Base-by-base conservation (phyloP, 2,888 invertebrate species). In the Heliconius ismenius region DNA sequence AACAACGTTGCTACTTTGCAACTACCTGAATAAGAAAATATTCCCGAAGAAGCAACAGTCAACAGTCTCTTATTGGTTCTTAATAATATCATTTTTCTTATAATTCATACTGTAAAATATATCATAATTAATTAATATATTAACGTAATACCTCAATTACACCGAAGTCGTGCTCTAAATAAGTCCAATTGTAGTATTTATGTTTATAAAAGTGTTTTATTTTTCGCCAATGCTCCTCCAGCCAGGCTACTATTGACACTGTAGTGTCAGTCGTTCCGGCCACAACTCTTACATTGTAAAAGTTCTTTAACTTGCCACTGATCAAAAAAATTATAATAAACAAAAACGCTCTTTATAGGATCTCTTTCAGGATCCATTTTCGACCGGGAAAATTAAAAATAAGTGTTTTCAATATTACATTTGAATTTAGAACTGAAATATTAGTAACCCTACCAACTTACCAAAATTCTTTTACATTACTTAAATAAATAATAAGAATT, bases 121-220 rank as follows among this genome's bases (percentile, higher is more conserved):
- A 11, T 4, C 6, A 18, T 4, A 49, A 18, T 15, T 62, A 26
- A 54, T 58, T 64, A 54, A 60, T 68, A 43, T 13, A 28, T 26
- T 2, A 54, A 7, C 1, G 7, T 76, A 54, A 76, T 68, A 82
- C 83, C 78, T 81, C 79, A 69, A 82, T 77, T 49, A 83, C 36
- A 36, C 78, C 83, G 54, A 84, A 65, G 63, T 84, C 84, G 63
- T 84, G 78, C 65, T 79, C 76, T 43, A 82, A 43, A 39, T 72
- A 62, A 11, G 60, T 79, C 10, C 60, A 24, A 60, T 84, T 63
- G 67, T 83, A 83, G 63, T 75, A 28, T 76, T 80, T 73, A 60
- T 83, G 82, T 68, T 75, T 80, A 74, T 81, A 83, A 36, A 81
- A 80, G 32, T 78, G 69, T n/a, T 77, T 77, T 24, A 83, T 76